A percentile compares a stretch with the other conserved stretches of the same genome.
phyloP scores from a whole-genome alignment of 1,140 invertebrate genomes.

The Magallana ariakensis region DNA sequence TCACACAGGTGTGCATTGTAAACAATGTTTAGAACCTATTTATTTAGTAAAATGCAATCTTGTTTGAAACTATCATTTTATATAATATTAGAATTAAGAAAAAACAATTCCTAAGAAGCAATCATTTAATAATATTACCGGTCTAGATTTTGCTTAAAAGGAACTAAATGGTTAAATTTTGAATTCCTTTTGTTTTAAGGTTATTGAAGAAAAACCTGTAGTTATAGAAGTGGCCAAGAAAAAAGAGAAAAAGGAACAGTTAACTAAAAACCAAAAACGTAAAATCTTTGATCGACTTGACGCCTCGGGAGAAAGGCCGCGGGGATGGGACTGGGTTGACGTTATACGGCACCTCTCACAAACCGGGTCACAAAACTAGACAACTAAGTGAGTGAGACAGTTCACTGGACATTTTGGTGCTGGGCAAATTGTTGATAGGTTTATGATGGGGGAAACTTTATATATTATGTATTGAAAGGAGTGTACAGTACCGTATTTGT shows the following conservation, averaged over 20 bases:
- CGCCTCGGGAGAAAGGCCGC: conserved; percentile 89
- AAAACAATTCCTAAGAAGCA: no score
- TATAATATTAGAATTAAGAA: no score
- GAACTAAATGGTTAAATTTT: not conserved
- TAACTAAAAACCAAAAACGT: conserved; percentile 95
- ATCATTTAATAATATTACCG: not conserved
- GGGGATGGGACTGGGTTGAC: conserved; percentile 97
- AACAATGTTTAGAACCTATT: not conserved
- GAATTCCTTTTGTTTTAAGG: conserved; percentile 47
- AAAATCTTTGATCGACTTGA: conserved; percentile 87
- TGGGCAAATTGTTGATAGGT: no score
- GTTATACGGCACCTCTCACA: conserved; percentile 97
- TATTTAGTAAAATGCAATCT: no score
- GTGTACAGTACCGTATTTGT: no score
- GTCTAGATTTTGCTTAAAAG: not conserved
- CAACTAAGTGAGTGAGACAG: not conserved
- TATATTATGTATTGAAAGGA: no score
- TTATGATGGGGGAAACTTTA: no score
- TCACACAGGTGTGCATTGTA: conserved; percentile 56
- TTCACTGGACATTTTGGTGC: not conserved
- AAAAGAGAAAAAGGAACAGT: conserved; percentile 81
- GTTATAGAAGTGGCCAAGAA: conserved; percentile 68
- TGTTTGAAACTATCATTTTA: no score
- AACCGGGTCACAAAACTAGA: conserved; percentile 80
- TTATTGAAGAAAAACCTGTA: conserved; percentile 50